These are phyloP conservation scores for Macquaria ambigua DNA, from an alignment of 2,113 vertebrate genomes.

Conservation along the genomic window DNA sequence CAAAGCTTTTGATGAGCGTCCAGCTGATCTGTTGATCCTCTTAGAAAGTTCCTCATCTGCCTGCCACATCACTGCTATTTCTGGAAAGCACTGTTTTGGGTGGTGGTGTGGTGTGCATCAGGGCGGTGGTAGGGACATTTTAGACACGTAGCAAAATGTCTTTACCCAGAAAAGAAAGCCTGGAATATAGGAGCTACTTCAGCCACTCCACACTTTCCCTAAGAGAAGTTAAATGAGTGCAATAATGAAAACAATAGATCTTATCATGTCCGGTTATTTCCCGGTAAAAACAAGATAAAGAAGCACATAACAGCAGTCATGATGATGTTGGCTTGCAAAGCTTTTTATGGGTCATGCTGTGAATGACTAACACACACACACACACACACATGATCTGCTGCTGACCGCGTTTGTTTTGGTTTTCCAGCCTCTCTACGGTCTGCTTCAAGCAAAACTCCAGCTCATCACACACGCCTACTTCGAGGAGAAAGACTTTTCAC, in stretches of 20 bases:
- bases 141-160: background rate
- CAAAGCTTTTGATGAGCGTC: background rate
- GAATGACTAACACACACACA: slow-evolving; percentile 3
- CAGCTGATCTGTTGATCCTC: background rate
- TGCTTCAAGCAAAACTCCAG: slow-evolving; percentile 97
- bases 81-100: background rate
- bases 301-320: background rate
- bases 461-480: slow-evolving; percentile 99
- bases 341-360: background rate
- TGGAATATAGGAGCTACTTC: background rate
- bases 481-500: slow-evolving; percentile 98
- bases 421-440: slow-evolving; percentile 93
- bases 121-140: background rate
- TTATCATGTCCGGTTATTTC: background rate
- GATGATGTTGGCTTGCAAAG: background rate
- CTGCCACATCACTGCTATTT: background rate
- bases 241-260: background rate
- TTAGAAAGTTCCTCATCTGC: background rate
- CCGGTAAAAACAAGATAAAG: background rate
- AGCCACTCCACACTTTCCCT: background rate
- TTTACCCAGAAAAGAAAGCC: too few species aligned
- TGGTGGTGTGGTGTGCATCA: background rate
- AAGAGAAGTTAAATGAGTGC: background rate
- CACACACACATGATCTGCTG: background rate
- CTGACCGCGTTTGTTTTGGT: slow-evolving; percentile 42